phyloP scores from a whole-genome alignment of 2,888 invertebrate species.

The Piscicola geometra region DNA sequence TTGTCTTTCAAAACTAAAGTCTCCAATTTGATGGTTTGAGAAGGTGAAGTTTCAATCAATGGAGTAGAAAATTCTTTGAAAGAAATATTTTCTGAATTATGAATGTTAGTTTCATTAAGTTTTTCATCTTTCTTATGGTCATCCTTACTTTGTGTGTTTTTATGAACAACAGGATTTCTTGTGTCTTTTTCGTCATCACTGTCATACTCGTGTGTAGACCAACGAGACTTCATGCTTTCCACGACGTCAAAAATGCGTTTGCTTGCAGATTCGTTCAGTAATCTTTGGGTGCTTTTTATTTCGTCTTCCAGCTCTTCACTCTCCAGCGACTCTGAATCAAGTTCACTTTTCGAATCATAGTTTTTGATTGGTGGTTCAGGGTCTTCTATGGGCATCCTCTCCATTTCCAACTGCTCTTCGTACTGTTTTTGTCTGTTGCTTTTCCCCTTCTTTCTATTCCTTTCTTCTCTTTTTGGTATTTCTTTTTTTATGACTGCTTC shows the following conservation, averaged over 20 bases:
- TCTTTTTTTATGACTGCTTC: neutral
- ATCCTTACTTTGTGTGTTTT: no score
- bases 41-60: neutral
- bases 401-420: conserved; percentile 34
- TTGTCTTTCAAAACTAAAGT: neutral
- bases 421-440: conserved; percentile 32
- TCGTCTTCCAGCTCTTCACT: conserved; percentile 34
- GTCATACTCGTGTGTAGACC: conserved; percentile 35
- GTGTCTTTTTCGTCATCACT: conserved; percentile 21
- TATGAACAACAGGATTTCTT: neutral
- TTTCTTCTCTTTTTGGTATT: conserved; percentile 21
- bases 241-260: conserved; percentile 23
- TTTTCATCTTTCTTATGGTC: neutral
- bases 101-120: no score
- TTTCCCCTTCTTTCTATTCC: conserved; percentile 20
- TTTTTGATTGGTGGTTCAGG: conserved; percentile 21
- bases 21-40: conserved; percentile 15
- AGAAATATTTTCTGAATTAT: no score
- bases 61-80: neutral
- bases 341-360: conserved; percentile 2
- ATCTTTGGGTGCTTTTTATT: conserved; percentile 17
- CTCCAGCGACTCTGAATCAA: conserved; percentile 28
- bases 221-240: conserved; percentile 21
- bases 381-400: conserved; percentile 37
- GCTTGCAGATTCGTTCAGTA: conserved; percentile 29